These are phyloP conservation scores for Pherbina coryleti DNA, from an alignment of 2,888 invertebrate genomes.

Conservation along the genomic window DNA sequence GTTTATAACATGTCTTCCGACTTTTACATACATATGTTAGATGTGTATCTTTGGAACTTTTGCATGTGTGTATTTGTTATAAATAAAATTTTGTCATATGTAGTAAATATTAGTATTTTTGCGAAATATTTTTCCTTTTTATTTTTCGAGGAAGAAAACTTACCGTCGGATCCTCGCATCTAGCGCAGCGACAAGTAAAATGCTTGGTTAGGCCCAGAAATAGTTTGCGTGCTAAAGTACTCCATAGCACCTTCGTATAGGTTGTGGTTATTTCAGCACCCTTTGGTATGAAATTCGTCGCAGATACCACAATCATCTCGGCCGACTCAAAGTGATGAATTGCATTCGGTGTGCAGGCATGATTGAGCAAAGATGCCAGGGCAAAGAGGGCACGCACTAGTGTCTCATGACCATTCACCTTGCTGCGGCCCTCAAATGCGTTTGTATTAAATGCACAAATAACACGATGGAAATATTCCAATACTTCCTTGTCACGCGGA, in stretches of 20 bases:
- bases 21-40: too few relatives aligned
- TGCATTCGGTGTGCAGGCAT: conserved; percentile 81
- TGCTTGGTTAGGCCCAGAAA: conserved; percentile 76
- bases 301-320: conserved; percentile 74
- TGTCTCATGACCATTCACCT: conserved; percentile 58
- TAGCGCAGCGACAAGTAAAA: conserved; percentile 76
- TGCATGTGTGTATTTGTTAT: too few relatives aligned
- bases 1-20: too few relatives aligned
- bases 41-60: too few relatives aligned
- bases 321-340: conserved; percentile 76
- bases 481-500: conserved; percentile 59
- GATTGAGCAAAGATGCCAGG: conserved; percentile 78
- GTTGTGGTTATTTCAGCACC: conserved; percentile 78
- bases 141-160: conserved; percentile 61
- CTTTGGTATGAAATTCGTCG: conserved; percentile 73
- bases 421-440: conserved; percentile 65
- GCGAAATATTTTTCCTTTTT: too few relatives aligned
- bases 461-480: conserved; percentile 65
- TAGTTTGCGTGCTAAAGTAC: conserved; percentile 76
- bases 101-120: too few relatives aligned
- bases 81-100: too few relatives aligned
- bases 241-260: conserved; percentile 80
- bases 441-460: conserved; percentile 68
- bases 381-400: conserved; percentile 77
- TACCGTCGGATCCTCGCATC: conserved; percentile 79